Evolutionary conservation across 2,888 invertebrate species (phyloP), one percentile per base, ranked within the genome.

Genomic region (Drosophila monieri): DNA sequence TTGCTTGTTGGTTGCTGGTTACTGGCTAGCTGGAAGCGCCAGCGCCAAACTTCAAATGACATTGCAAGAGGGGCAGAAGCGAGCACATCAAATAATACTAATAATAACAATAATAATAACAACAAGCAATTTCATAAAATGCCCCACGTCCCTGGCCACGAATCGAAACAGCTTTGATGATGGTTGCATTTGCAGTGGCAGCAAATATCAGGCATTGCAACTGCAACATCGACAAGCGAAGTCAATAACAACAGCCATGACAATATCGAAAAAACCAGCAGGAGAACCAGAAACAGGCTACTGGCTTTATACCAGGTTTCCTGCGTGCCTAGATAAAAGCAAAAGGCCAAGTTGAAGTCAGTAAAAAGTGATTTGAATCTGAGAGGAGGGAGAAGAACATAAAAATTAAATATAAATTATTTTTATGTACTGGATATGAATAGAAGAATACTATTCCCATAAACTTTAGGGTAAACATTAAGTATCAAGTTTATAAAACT

Each of bases 71-170:
- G 58, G 25, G 54, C 54, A 62, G 65, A 65, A 72, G 37, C 60
- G 54, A 51, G 62, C 67, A 27, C 57, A 71, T 51, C 49, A 72
- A 67, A 73, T 80, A 73, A 59, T 77, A 84, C 85, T 85, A 74
- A 87, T 85, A 87, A 81, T 80, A 81, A 81, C 88, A 78, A 81
- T 85, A 87, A 85, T 80, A 81, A 87, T 85, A 81, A 83, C 84
- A 87, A 85, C 85, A 74, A 87, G 74, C 78, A 71, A 76, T 87
- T 81, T 73, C 67, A 87, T 70, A 80, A 85, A 81, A 76, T 84
- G 78, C 73, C 56, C 69, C 85, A 80, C 78, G 85, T 77, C 81
- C 54, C 23, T 58, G 49, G 59, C 66, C 71, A 48, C 70, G 74
- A 80, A 78, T 78, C 80, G 76, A 71, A 60, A 44, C 54, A 53